These are phyloP conservation scores for Agrochola litura DNA, from an alignment of 2,888 invertebrate species.

Conservation along the genomic window DNA sequence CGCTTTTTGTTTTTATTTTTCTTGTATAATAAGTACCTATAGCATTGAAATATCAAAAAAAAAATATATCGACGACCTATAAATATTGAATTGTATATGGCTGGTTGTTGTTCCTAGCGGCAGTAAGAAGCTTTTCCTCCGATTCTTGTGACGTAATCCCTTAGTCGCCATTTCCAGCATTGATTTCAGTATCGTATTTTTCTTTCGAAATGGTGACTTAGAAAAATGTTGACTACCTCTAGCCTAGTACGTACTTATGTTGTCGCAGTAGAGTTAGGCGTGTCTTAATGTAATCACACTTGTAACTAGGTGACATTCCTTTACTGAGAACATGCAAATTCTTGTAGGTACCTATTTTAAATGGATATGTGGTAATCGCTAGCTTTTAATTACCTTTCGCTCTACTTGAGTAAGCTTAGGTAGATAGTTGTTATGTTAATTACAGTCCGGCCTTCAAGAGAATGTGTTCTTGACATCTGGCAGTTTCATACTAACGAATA, in stretches of 20 bases:
- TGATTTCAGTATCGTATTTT: neutral
- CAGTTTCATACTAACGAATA: too few relatives aligned
- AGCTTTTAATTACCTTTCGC: conserved; percentile 5
- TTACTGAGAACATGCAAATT: conserved; percentile 35
- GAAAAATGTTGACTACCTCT: conserved; percentile 34
- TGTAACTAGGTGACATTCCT: conserved; percentile 24
- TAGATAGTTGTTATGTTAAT: neutral
- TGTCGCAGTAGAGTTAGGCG: conserved; percentile 27
- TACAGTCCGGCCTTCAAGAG: too few relatives aligned
- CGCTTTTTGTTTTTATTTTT: neutral
- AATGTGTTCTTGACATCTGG: too few relatives aligned
- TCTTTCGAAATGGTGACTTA: neutral
- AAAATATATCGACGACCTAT: too few relatives aligned
- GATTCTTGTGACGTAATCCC: conserved; percentile 1
- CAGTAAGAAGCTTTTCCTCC: conserved; percentile 7
- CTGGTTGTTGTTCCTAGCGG: neutral
- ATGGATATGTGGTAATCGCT: neutral
- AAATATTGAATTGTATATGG: neutral
- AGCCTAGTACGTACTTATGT: conserved; percentile 6
- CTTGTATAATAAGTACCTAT: too few relatives aligned
- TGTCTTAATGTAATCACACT: conserved; percentile 53
- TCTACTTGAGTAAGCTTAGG: too few relatives aligned
- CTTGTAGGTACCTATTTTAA: neutral
- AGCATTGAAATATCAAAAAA: too few relatives aligned
- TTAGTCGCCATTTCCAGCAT: neutral